These are phyloP conservation scores for Operophtera brumata DNA, from an alignment of 2,888 invertebrate genomes.

Conservation along the genomic window DNA sequence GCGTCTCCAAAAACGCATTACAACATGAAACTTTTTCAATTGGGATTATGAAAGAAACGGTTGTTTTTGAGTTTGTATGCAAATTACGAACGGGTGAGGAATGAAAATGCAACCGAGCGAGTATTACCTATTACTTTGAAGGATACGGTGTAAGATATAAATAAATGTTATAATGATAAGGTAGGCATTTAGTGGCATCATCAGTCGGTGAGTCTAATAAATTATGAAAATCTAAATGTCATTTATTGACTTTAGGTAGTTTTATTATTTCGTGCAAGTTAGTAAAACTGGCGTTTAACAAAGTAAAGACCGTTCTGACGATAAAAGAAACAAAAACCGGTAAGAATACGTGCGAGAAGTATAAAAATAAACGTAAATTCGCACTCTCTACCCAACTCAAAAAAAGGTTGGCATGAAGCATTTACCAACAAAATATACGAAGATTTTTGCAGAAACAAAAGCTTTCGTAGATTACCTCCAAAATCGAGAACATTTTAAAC, in stretches of 20 bases:
- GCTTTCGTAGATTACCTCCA: conserved; percentile 23
- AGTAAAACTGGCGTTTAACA: background rate
- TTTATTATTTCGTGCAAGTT: too few relatives aligned
- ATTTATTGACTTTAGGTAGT: too few relatives aligned
- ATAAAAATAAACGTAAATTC: conserved; percentile 3
- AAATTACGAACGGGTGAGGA: conserved; percentile 20
- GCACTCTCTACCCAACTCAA: conserved; percentile 9
- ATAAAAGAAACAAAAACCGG: conserved; percentile 7
- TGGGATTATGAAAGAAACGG: conserved; percentile 20
- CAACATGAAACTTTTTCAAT: conserved; percentile 21
- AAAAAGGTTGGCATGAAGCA: conserved; percentile 4
- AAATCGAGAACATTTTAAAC: conserved; percentile 33
- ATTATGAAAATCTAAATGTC: too few relatives aligned
- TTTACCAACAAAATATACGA: conserved; percentile 13
- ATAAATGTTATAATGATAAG: conserved; percentile 6
- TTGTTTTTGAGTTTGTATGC: conserved; percentile 34
- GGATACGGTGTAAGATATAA: background rate
- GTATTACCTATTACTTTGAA: conserved; percentile 11
- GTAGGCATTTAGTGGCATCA: background rate
- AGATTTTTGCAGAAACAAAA: conserved; percentile 22
- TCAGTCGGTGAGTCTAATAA: background rate
- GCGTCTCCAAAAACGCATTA: too few relatives aligned
- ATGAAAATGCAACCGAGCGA: conserved; percentile 4
- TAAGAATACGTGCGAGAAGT: conserved; percentile 6
- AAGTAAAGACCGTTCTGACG: conserved; percentile 1